Base-by-base conservation (phyloP, 2,888 invertebrate species). In the Lottia gigantea region DNA sequence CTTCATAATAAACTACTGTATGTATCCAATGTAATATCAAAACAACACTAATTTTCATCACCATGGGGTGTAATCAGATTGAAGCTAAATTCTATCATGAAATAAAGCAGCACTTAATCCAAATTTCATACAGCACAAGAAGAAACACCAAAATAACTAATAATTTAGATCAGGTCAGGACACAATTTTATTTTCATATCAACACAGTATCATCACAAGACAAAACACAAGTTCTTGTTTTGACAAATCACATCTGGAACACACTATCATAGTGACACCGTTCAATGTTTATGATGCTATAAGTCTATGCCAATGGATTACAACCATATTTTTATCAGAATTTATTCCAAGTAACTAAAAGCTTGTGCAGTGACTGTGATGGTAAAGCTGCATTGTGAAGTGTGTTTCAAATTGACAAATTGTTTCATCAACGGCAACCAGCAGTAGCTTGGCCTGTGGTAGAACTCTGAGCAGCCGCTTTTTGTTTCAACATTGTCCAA, bases 401-500 rank as follows among this genome's bases (percentile, higher is more conserved):
- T 55, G 55, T 49, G 40, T 8, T 40, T 40, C 40, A 40, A 40
- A 40, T 55, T 23, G 23, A 55, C 23, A 23, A n/a, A n/a, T 55
- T 55, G 23, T 55, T 55, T 23, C 1, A 55, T 55, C 19, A 77
- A 49, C 75, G 75, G 55, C 81, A 77, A 19, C 79, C 80, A 40
- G 80, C 82, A 40, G 78, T 78, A 55, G 83, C 78, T 23, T 75
- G 77, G 69, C 78, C 74, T 47, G 78, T 79, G 67, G 78, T 77
- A 61, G 79, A 78, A 55, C 78, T 77, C 73, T 82, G 82, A 31
- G 83, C 82, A 62, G 93, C 92, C 69, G 93, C 92, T 86, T 97
- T 97, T 90, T 98, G 98, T 88, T 98, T 97, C 89, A 98, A 92
- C 94, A 98, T 95, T 87, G 98, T 99, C 98, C 99, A 99, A 91